Conservation (phyloP, 1,140 invertebrate genomes). For the Lordiphosa mommai region DNA sequence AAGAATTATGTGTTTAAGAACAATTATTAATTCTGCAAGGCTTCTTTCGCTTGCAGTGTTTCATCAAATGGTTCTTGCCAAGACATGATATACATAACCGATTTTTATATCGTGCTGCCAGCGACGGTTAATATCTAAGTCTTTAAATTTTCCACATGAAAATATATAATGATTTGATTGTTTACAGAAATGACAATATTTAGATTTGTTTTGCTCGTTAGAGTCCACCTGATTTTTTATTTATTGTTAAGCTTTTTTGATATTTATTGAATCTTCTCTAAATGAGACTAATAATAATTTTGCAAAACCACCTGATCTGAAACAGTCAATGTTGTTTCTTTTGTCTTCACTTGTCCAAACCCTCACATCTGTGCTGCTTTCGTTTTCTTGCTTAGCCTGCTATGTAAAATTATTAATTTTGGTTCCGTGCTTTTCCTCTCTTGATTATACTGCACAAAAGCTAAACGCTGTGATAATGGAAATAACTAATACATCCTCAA, state of each 20-base stretch:
- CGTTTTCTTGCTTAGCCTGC: no score
- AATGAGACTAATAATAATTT: no score
- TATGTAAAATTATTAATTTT: constrained; percentile 1
- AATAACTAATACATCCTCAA: constrained; percentile 16
- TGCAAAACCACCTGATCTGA: no score
- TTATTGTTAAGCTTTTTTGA: no score
- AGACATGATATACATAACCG: no score
- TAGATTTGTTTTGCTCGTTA: background rate
- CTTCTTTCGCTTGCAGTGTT: no score
- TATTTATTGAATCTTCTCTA: no score
- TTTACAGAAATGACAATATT: constrained; percentile 13
- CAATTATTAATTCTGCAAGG: no score
- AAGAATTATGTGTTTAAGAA: constrained; percentile 1
- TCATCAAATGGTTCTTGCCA: no score
- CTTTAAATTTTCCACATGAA: constrained; percentile 11
- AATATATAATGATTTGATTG: background rate
- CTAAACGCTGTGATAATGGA: constrained; percentile 3
- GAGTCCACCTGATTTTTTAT: background rate
- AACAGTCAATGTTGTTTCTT: constrained; percentile 9
- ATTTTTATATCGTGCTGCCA: background rate
- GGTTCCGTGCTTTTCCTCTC: background rate
- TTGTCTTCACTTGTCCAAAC: constrained; percentile 2
- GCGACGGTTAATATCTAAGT: constrained; percentile 2
- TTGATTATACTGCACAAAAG: constrained; percentile 8
- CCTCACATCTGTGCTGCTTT: constrained; percentile 2